These are phyloP conservation scores for Bimastos eiseni DNA, from an alignment of 2,888 invertebrate species.

Conservation along the genomic window DNA sequence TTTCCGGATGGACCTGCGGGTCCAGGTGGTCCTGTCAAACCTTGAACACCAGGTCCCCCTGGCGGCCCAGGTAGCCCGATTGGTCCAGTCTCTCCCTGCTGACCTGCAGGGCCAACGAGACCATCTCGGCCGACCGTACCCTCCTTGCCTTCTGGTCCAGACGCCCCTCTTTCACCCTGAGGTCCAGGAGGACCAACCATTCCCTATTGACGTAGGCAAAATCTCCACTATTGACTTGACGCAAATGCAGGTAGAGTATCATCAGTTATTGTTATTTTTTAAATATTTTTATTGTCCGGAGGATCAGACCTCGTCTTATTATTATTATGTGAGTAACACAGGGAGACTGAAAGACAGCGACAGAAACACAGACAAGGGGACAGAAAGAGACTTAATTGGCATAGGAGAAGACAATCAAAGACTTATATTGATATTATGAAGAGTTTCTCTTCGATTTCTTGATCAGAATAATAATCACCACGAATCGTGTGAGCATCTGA, in stretches of 20 bases:
- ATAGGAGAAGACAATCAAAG: no score
- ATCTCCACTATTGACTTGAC: no score
- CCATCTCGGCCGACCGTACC: not conserved
- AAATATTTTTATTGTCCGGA: no score
- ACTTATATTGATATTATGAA: no score
- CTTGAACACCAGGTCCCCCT: constrained; percentile 19
- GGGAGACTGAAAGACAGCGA: not conserved
- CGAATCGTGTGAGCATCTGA: not conserved
- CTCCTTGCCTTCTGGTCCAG: constrained; percentile 21
- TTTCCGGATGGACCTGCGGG: not conserved
- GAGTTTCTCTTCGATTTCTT: not conserved
- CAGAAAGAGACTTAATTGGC: no score
- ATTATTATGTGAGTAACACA: no score
- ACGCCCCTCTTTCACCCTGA: not conserved
- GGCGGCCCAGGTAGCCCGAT: not conserved
- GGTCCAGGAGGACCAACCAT: constrained; percentile 17
- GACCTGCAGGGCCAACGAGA: not conserved
- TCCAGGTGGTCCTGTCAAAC: not conserved
- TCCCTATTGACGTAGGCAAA: not conserved
- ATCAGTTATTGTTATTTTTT: not conserved
- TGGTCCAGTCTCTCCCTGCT: not conserved
- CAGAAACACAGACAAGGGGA: not conserved
- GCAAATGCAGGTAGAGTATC: no score
- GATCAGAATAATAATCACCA: not conserved
- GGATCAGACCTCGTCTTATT: no score